Conservation (phyloP, 1,140 invertebrate species). For the Trichonephila clavipes region DNA sequence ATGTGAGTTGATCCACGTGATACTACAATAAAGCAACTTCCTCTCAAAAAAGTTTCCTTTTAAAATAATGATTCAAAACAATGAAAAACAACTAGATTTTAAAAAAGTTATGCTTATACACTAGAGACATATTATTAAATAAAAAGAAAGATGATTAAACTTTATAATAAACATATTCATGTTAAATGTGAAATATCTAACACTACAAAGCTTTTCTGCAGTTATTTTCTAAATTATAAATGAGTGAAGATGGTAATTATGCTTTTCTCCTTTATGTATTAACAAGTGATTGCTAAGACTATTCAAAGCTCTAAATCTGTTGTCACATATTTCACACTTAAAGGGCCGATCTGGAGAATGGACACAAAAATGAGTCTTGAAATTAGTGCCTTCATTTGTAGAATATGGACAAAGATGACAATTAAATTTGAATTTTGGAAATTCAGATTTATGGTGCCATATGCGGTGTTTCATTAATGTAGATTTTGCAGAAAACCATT, state of each 20-base stretch:
- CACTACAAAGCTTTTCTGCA: no score
- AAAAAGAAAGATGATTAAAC: no score
- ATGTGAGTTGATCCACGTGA: no score
- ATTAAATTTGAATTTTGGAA: slow-evolving; percentile 33
- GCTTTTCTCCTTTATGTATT: slow-evolving; percentile 25
- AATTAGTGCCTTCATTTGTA: slow-evolving; percentile 65
- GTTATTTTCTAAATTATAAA: background rate
- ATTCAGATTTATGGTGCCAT: slow-evolving; percentile 63
- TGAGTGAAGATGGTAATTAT: background rate
- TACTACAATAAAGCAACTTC: no score
- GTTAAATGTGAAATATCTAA: no score
- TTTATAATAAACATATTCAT: no score
- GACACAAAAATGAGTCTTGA: slow-evolving; percentile 80
- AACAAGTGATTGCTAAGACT: slow-evolving; percentile 29
- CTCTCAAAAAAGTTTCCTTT: no score
- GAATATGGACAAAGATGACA: slow-evolving; percentile 51
- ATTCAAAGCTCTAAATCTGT: slow-evolving; percentile 47
- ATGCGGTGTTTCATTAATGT: slow-evolving; percentile 42
- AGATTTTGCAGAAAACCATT: slow-evolving; percentile 48
- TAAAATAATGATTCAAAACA: no score
- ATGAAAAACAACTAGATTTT: no score
- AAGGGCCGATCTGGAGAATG: slow-evolving; percentile 81
- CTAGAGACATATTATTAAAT: no score
- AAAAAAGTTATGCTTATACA: no score
- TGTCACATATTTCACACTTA: slow-evolving; percentile 75